These are phyloP conservation scores for Cyclophora albipunctata DNA, from an alignment of 2,888 invertebrate genomes.

Conservation along the genomic window DNA sequence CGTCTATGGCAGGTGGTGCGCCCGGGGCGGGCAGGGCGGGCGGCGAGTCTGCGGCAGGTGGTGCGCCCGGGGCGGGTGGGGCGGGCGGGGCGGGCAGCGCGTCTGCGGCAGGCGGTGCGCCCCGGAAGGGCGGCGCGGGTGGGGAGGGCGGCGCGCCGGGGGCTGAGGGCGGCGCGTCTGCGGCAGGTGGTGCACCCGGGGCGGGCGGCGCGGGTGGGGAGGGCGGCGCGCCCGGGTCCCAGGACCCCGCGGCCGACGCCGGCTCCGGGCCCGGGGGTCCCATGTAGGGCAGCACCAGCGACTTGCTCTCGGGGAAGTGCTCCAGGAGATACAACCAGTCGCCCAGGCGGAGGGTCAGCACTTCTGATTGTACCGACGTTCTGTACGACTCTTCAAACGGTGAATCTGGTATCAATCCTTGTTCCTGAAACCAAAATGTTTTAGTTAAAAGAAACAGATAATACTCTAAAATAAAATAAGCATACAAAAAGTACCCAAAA, in stretches of 20 bases:
- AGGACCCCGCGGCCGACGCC: no score
- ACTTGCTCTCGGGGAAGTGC: slow-evolving; percentile 45
- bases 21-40: neutral
- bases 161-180: no score
- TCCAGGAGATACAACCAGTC: slow-evolving; percentile 49
- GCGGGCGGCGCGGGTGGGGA: no score
- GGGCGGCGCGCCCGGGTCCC: no score
- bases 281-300: slow-evolving; percentile 9
- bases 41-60: neutral
- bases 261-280: neutral
- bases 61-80: slow-evolving; percentile 1
- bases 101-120: neutral
- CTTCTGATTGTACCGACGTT: slow-evolving; percentile 41
- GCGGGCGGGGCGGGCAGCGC: neutral
- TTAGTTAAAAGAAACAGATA: no score
- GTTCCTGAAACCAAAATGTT: slow-evolving; percentile 31
- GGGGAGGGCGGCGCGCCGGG: no score
- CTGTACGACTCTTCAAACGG: slow-evolving; percentile 45
- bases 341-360: slow-evolving; percentile 41
- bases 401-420: slow-evolving; percentile 40
- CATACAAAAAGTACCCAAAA: no score
- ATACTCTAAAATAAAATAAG: no score
- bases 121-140: no score
- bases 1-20: neutral
- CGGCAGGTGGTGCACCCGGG: no score